These are phyloP conservation scores for Sminthurinus aureus DNA, from an alignment of 2,888 invertebrate genomes.

Conservation along the genomic window DNA sequence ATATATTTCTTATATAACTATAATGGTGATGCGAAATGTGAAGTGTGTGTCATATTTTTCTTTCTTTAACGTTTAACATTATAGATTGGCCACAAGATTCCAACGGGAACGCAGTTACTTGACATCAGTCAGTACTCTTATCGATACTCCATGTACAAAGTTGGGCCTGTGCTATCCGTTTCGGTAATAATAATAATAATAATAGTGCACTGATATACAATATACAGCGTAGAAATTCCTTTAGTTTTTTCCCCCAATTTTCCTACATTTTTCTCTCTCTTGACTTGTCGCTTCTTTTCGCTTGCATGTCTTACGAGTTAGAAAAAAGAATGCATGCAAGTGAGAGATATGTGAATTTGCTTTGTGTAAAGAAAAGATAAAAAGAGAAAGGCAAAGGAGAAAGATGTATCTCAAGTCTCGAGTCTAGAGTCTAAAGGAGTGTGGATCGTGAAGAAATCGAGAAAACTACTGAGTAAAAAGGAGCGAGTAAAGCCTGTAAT, in stretches of 20 bases:
- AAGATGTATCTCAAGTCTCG: no score
- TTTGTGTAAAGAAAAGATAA: no score
- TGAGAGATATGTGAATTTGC: no score
- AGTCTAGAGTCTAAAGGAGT: background rate
- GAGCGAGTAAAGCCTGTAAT: background rate
- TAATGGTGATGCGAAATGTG: no score
- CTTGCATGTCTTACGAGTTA: background rate
- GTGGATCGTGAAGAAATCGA: background rate
- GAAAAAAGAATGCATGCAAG: background rate
- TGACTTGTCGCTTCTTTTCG: background rate
- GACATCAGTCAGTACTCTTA: conserved; percentile 93
- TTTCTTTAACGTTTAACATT: no score
- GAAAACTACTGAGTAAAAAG: background rate
- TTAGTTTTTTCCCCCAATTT: no score
- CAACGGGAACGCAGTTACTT: conserved; percentile 84
- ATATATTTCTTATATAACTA: background rate
- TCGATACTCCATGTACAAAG: conserved; percentile 95
- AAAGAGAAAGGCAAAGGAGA: no score
- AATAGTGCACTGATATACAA: background rate
- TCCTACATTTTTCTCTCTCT: background rate
- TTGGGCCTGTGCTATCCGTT: conserved; percentile 84
- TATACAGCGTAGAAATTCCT: background rate
- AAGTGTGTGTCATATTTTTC: no score
- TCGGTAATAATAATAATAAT: conserved; percentile 72
- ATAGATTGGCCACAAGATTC: conserved; percentile 82